Base-by-base conservation (phyloP, 2,888 invertebrate species). In the Tridacna crocea region DNA sequence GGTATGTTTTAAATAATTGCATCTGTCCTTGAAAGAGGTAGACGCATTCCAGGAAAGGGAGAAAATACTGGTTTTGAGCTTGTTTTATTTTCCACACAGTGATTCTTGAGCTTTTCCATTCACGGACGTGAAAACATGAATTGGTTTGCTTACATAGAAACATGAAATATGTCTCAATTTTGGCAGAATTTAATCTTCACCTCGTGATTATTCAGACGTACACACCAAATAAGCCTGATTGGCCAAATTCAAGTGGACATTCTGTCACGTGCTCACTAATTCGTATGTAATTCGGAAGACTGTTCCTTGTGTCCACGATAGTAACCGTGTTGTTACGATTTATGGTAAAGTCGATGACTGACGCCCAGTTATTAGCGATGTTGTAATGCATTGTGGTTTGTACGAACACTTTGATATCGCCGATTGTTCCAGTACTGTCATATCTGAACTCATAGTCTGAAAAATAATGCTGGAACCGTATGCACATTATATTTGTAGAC, bases 381-480 rank as follows among this genome's bases (percentile, higher is more conserved):
- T 75, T 75, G 58, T 75, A 80, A 47, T 84, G 84, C 0, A 81
- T 77, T 19, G 61, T 73, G 24, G 76, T 68, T 48, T 79, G 78
- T 0, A 84, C 81, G n/a, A 72, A 78, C 19, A 51, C n/a, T 0
- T 60, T 47, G 26, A 84, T 72, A 0, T 46, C 51, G 17, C 72
- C 66, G 0, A 73, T 24, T 0, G 22, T 22, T 13, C 36, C 55
- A 11, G 66, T 66, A 58, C 58, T 74, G 36, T 66, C 65, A 27
- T 66, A 55, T 24, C 48, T 26, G 2, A 81, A 36, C 55, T 84
- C 84, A 65, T 84, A 84, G 58, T 84, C 84, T 84, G 79, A 11
- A 60, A 77, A 13, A 61, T n/a, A 68, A 12, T 36, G 66, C 11
- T 15, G 6, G 36, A 36, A 36, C 36, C 36, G 36, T 36, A 36